A percentile compares a stretch with the other conserved stretches of the same genome.
Conservation (phyloP, 2,797 vertebrate genomes). For the Bryconaethiops microstoma region DNA sequence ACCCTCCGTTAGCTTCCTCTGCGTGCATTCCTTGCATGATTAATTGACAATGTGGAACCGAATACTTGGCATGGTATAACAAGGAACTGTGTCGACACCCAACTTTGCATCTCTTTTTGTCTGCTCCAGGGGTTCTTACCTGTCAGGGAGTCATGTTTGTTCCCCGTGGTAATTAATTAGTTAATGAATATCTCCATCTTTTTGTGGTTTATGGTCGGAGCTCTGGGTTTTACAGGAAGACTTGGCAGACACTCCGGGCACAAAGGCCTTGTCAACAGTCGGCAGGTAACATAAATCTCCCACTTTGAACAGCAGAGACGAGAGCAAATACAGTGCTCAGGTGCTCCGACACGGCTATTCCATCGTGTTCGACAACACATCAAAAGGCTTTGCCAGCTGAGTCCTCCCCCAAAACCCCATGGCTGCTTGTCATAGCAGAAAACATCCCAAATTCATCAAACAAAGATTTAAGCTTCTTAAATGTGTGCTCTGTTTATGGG, state of each 20-base stretch:
- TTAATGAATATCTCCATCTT: constrained; percentile 66
- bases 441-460: constrained; percentile 72
- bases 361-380: constrained; percentile 34
- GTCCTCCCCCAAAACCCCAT: constrained; percentile 40
- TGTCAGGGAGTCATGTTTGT: constrained; percentile 61
- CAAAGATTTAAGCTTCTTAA: constrained; percentile 74
- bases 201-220: constrained; percentile 59
- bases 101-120: not conserved
- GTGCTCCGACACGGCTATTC: constrained; percentile 26
- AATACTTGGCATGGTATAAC: constrained; percentile 40
- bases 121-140: constrained; percentile 25
- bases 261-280: constrained; percentile 62
- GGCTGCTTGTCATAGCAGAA: constrained; percentile 58
- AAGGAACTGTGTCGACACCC: constrained; percentile 28
- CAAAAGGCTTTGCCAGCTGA: constrained; percentile 42
- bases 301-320: constrained; percentile 49
- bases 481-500: constrained; percentile 68
- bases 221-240: constrained; percentile 67
- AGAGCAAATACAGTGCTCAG: constrained; percentile 53
- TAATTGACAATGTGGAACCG: constrained; percentile 48
- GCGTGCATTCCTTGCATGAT: constrained; percentile 45
- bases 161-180: constrained; percentile 65
- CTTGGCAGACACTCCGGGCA: constrained; percentile 64
- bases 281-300: constrained; percentile 65
- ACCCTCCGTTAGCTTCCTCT: constrained; percentile 31